These are phyloP conservation scores for Panagrolaimus sp. DNA, from an alignment of 1,140 invertebrate genomes.

Conservation along the genomic window DNA sequence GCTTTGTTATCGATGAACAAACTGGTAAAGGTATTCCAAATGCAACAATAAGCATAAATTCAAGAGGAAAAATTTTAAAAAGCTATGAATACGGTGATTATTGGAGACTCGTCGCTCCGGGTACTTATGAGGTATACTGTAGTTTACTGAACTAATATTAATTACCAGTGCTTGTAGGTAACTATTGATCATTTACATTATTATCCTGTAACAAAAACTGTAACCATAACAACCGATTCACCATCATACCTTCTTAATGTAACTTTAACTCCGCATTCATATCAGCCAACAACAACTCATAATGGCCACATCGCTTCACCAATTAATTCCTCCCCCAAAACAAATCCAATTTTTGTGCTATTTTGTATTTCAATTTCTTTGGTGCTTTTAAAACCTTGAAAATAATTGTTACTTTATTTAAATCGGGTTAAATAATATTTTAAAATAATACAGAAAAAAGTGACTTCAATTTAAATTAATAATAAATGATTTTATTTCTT, in stretches of 20 bases:
- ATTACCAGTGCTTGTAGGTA: too few species aligned
- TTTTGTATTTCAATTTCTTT: too few species aligned
- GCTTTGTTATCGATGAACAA: conserved; percentile 74
- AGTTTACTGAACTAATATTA: too few species aligned
- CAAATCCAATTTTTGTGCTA: too few species aligned
- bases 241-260: conserved; percentile 35
- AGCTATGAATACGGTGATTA: conserved; percentile 76
- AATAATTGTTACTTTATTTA: too few species aligned
- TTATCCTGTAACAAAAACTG: conserved; percentile 24
- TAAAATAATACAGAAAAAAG: too few species aligned
- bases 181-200: conserved; percentile 42
- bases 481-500: too few species aligned
- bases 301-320: too few species aligned
- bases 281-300: neutral
- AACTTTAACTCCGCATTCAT: conserved; percentile 28
- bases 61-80: conserved; percentile 69
- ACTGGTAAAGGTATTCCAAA: conserved; percentile 67
- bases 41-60: conserved; percentile 67
- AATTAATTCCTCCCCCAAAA: too few species aligned
- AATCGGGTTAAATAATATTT: too few species aligned
- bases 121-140: conserved; percentile 73
- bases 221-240: conserved; percentile 24
- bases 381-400: too few species aligned
- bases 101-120: conserved; percentile 81
- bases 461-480: too few species aligned